Evolutionary conservation across 2,113 vertebrate genomes (phyloP).

Genomic region (Corydoras maculifer): DNA sequence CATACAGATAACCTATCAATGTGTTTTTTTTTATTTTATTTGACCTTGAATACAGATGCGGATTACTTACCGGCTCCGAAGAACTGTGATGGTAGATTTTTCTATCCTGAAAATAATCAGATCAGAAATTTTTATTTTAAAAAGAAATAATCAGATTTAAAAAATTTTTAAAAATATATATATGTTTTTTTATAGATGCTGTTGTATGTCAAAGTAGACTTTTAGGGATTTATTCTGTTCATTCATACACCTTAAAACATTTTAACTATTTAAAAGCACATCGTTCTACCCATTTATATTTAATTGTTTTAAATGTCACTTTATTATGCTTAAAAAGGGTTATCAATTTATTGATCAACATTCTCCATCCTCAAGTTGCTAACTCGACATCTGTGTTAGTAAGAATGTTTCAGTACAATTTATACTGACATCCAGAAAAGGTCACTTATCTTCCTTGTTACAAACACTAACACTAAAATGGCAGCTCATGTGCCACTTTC

Average conservation of each 20-base stretch:
- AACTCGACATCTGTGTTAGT: neutral
- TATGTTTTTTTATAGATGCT: no score
- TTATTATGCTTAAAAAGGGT: no score
- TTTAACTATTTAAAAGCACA: no score
- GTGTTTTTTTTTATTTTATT: neutral
- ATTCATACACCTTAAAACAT: no score
- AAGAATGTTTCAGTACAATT: conserved; percentile 12
- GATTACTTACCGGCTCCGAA: conserved; percentile 61
- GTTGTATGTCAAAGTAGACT: no score
- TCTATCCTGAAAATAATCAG: conserved; percentile 57
- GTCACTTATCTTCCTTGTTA: conserved; percentile 8
- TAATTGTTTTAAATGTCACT: no score
- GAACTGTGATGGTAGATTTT: conserved; percentile 58
- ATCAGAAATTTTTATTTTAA: conserved; percentile 23
- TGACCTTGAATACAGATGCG: neutral
- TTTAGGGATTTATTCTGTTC: no score
- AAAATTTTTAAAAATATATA: no score
- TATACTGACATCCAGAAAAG: conserved; percentile 30
- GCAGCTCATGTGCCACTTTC: neutral
- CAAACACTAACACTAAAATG: conserved; percentile 7
- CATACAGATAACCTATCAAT: neutral
- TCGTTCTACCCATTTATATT: no score
- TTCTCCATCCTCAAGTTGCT: no score
- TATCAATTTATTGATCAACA: no score
- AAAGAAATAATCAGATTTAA: neutral